Evolutionary conservation across 2,888 invertebrate species (phyloP), one percentile per base, ranked within the genome.

Genomic region (Camponotus fellah): DNA sequence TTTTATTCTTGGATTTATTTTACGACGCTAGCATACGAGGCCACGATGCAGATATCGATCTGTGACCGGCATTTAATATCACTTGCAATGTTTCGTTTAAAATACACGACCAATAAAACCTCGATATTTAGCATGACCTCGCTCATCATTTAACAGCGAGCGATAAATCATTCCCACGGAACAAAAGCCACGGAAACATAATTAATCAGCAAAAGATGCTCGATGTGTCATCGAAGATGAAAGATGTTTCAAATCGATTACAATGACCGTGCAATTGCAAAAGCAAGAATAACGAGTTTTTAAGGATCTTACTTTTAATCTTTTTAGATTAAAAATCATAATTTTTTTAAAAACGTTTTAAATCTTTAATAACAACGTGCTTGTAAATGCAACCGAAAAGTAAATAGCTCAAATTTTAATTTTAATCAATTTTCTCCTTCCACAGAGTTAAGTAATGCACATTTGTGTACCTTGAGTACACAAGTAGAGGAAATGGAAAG

Each of bases 31-130:
- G 58, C 64, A 72, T 40, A 66, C 26, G 85, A 81, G 82, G 49
- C 62, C 65, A 83, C 82, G 85, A 87, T 82, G 84, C 87, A 85
- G 84, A 87, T 88, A 90, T 90, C 84, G 89, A 90, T 89, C 88
- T 84, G 53, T 53, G 85, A 65, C 82, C 40, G 56, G 65, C 82
- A 74, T 87, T 89, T 88, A 90, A 89, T 90, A 87, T 87, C 89
- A 85, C 85, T 89, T 84, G 84, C 85, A 86, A 88, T 86, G 84
- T 87, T 89, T 81, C 82, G 43, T 84, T 81, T 82, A 87, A 89
- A 86, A 84, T 83, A 86, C 71, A 76, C 79, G 72, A 46, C 68
- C 77, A 68, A 53, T 32, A 66, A 66, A 85, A 84, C 83, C 80
- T 83, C 89, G 83, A 88, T 88, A 88, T 85, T 85, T 82, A 85